These are phyloP conservation scores for Oncorhynchus gorbuscha DNA, from an alignment of 2,113 vertebrate species.

Conservation along the genomic window DNA sequence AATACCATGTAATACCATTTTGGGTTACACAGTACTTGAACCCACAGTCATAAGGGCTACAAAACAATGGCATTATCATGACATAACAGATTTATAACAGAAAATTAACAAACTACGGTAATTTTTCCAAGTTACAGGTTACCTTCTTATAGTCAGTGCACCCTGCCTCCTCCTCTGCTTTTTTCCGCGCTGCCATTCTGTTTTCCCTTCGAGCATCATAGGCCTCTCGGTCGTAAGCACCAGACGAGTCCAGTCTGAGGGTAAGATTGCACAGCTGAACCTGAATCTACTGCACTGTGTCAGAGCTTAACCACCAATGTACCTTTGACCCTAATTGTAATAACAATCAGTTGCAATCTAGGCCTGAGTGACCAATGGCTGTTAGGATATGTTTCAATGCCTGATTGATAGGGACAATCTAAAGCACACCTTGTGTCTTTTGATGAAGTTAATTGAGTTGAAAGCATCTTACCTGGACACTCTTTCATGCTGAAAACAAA, in stretches of 20 bases:
- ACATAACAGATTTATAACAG: not conserved
- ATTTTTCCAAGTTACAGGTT: not conserved
- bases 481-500: slow-evolving; percentile 82
- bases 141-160: slow-evolving; percentile 87
- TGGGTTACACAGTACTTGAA: no score
- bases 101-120: not conserved
- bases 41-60: no score
- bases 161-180: slow-evolving; percentile 75
- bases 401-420: not conserved
- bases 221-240: slow-evolving; percentile 72
- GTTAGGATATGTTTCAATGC: not conserved
- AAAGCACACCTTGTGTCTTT: not conserved
- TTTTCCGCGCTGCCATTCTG: slow-evolving; percentile 78
- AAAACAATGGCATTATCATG: no score
- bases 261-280: not conserved
- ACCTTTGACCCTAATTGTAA: not conserved
- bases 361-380: not conserved
- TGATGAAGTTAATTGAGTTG: slow-evolving; percentile 7
- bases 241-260: slow-evolving; percentile 76
- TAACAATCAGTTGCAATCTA: not conserved
- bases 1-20: no score
- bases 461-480: slow-evolving; percentile 81
- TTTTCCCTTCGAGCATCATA: slow-evolving; percentile 80
- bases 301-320: not conserved
- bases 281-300: not conserved